Base-by-base conservation (phyloP, 2,797 vertebrate species). In the Catostomus latipinnis region DNA sequence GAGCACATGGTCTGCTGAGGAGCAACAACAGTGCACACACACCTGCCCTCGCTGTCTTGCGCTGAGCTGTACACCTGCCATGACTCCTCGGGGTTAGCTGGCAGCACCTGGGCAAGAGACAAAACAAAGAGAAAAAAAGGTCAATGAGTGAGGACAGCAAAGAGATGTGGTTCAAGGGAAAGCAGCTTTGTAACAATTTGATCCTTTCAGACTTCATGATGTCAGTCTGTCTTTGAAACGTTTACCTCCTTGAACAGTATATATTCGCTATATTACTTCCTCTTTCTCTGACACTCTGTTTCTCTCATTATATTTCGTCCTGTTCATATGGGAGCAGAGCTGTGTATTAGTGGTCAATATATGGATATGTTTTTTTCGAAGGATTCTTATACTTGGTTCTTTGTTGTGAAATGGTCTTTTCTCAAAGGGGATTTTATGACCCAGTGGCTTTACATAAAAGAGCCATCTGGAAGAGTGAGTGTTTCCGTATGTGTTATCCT, bases 11-110 rank as follows among this genome's bases (percentile, higher is more conserved):
- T 95, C 93, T 97, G 96, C 82, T 98, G 97, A 56, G 98, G 98
- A 46, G 97, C 97, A 16, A 99, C 96, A 85, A 99, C 98, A 0
- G 97, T 99, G 89, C 97, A 99, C 89, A 99, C 96, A 86, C 98
- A 99, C 74, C 97, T 93, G 62, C 98, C 98, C 77, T 97, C 97
- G 13, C 96, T 94, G 90, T 99, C 97, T 88, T 98, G 97, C 78
- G 98, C 97, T 45, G 98, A 99, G 88, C 97, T 99, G 93, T 97
- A 99, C 45, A 99, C 96, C 94, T 99, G 97, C 98, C 98, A 99
- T 77, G 95, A 95, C 82, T 98, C 96, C 90, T 97, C 96, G 0
- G 96, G 96, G 88, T 95, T 94, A 76, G 96, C 94, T 78, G 96
- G 97, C 91, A 97, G 90, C 90, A 98, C 97, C 97, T 98, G 85